phyloP scores from a whole-genome alignment of 1,140 invertebrate genomes.

The Drosophila varians region DNA sequence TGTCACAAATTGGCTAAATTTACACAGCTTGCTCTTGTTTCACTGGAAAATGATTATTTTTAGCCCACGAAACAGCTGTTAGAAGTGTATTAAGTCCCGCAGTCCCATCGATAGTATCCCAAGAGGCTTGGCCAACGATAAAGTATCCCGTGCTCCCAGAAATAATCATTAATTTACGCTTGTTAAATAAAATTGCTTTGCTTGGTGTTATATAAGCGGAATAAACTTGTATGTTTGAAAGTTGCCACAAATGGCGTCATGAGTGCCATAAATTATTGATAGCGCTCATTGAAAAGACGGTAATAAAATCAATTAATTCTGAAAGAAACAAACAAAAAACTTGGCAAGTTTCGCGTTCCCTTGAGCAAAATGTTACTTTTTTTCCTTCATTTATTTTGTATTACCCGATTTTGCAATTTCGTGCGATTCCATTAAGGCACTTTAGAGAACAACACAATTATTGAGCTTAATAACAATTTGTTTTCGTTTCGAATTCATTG shows the following conservation, averaged over 20 bases:
- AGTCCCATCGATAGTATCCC: not conserved
- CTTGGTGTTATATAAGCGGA: conserved; percentile 27
- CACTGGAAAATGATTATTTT: not conserved
- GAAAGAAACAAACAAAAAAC: conserved; percentile 43
- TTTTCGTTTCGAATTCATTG: not conserved
- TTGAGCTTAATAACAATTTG: no score
- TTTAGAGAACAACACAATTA: conserved; percentile 13
- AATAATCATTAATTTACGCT: conserved; percentile 31
- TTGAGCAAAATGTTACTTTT: conserved; percentile 35
- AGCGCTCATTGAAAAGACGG: conserved; percentile 25
- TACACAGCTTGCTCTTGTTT: no score
- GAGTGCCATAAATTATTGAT: conserved; percentile 71
- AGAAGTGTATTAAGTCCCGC: not conserved
- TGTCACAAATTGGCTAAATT: not conserved
- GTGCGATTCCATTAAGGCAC: conserved; percentile 10
- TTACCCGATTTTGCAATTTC: conserved; percentile 21
- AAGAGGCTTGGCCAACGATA: not conserved
- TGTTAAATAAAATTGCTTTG: conserved; percentile 57
- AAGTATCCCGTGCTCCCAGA: not conserved
- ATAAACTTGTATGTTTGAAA: conserved; percentile 54
- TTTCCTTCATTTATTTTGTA: not conserved
- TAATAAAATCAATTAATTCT: conserved; percentile 69
- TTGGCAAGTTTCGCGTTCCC: no score
- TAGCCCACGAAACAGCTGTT: conserved; percentile 16
- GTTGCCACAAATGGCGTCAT: conserved; percentile 61